phyloP scores from a whole-genome alignment of 2,113 vertebrate species.

The Lepus americanus region DNA sequence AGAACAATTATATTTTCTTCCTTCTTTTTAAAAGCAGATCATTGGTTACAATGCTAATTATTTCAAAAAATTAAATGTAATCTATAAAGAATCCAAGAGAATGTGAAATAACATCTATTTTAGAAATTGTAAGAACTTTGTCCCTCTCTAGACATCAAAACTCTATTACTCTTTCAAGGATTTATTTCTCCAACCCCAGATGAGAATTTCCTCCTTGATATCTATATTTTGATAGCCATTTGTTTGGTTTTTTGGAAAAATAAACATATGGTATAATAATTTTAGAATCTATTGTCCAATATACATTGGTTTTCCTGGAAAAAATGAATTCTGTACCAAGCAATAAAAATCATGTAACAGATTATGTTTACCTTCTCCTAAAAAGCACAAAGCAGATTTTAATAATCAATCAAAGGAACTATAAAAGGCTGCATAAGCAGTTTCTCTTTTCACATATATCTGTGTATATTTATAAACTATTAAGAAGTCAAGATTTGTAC shows the following conservation, averaged over 20 bases:
- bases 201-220: not conserved
- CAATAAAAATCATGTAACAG: not conserved
- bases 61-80: conserved; percentile 32
- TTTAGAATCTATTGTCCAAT: not conserved
- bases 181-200: not conserved
- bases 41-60: not conserved
- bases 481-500: not conserved
- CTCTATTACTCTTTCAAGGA: not conserved
- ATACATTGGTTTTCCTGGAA: conserved; percentile 3
- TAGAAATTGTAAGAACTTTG: not conserved
- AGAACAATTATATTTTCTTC: not conserved
- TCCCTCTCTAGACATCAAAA: not conserved
- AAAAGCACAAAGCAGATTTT: conserved; percentile 5
- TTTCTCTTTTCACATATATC: not conserved
- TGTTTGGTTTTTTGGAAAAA: not conserved
- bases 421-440: not conserved
- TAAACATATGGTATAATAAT: not conserved
- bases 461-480: not conserved
- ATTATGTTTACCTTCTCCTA: not conserved
- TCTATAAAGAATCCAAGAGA: not conserved
- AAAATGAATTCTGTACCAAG: conserved; percentile 9
- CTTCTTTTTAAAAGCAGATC: conserved; percentile 13
- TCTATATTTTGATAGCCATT: not conserved
- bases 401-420: not conserved
- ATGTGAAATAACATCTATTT: not conserved